These are phyloP conservation scores for Calyptomena viridis DNA, from an alignment of 2,113 vertebrate genomes.

Conservation along the genomic window DNA sequence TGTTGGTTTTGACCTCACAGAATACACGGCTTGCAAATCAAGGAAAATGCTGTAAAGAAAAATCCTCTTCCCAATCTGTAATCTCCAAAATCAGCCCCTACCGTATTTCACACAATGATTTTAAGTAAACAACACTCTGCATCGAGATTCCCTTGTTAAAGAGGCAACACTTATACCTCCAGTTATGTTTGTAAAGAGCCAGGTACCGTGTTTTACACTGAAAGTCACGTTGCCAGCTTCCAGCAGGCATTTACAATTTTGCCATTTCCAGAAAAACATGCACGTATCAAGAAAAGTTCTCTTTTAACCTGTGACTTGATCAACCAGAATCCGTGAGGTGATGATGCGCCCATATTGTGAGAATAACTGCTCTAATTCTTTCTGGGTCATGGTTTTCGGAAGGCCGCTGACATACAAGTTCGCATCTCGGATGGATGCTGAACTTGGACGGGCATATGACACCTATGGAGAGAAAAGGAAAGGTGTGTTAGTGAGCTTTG, in stretches of 20 bases:
- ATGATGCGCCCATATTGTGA: constrained; percentile 99
- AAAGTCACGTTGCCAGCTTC: rapidly evolving
- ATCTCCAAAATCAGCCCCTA: neutral
- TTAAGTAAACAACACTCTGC: neutral
- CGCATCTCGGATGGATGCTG: constrained; percentile 97
- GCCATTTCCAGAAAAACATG: neutral
- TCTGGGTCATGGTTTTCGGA: constrained; percentile 99
- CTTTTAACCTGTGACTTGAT: constrained; percentile 98
- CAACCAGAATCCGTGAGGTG: constrained; percentile 99
- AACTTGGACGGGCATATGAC: constrained; percentile 97
- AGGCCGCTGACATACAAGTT: constrained; percentile 99
- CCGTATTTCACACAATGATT: rapidly evolving
- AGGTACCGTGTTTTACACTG: neutral
- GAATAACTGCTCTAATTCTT: constrained; percentile 98
- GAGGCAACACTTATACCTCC: neutral
- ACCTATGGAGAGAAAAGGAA: constrained; percentile 76
- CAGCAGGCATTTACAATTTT: neutral
- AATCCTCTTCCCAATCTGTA: neutral
- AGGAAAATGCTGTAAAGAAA: neutral
- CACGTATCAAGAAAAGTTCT: neutral
- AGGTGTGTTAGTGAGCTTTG: neutral
- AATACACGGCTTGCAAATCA: neutral
- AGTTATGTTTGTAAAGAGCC: neutral
- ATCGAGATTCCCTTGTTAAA: neutral
- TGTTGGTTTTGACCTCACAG: neutral